These are phyloP conservation scores for Polylopha cassiicola DNA, from an alignment of 2,888 invertebrate species.

Conservation along the genomic window DNA sequence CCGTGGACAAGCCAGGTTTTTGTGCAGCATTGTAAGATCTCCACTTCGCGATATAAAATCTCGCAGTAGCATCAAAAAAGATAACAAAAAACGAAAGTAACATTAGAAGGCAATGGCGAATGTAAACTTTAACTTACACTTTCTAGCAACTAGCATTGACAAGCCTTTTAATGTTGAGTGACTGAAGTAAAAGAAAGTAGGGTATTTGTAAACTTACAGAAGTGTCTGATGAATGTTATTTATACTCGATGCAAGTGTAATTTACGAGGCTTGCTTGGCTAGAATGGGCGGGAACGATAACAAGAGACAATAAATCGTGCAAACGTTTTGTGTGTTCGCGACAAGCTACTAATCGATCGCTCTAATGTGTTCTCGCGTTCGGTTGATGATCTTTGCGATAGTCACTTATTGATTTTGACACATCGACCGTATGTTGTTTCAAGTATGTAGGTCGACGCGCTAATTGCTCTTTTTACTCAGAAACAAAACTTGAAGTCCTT, in stretches of 20 bases:
- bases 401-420: slow-evolving; percentile 8
- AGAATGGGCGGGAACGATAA: slow-evolving; percentile 31
- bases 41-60: slow-evolving; percentile 33
- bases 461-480: too few species aligned
- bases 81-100: slow-evolving; percentile 35
- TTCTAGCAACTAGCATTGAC: slow-evolving; percentile 33
- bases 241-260: slow-evolving; percentile 27
- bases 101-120: slow-evolving; percentile 26
- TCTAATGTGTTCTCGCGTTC: slow-evolving; percentile 26
- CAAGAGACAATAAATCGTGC: slow-evolving; percentile 31
- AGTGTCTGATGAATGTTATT: slow-evolving; percentile 27
- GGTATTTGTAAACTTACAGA: slow-evolving; percentile 25
- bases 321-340: slow-evolving; percentile 34
- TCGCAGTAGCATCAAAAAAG: slow-evolving; percentile 30
- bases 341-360: slow-evolving; percentile 32
- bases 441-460: neutral
- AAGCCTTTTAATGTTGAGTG: slow-evolving; percentile 26
- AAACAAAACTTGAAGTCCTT: slow-evolving; percentile 10
- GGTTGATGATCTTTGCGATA: slow-evolving; percentile 23
- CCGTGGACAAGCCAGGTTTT: slow-evolving; percentile 36
- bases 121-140: slow-evolving; percentile 37
- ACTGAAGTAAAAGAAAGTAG: slow-evolving; percentile 32
- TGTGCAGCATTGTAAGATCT: slow-evolving; percentile 29
- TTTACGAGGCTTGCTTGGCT: slow-evolving; percentile 17
- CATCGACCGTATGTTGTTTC: neutral